These are phyloP conservation scores for Halisarca cf. caerulea DNA, from an alignment of 37 sponge, comb jelly and placozoan genomes.

Conservation along the genomic window DNA sequence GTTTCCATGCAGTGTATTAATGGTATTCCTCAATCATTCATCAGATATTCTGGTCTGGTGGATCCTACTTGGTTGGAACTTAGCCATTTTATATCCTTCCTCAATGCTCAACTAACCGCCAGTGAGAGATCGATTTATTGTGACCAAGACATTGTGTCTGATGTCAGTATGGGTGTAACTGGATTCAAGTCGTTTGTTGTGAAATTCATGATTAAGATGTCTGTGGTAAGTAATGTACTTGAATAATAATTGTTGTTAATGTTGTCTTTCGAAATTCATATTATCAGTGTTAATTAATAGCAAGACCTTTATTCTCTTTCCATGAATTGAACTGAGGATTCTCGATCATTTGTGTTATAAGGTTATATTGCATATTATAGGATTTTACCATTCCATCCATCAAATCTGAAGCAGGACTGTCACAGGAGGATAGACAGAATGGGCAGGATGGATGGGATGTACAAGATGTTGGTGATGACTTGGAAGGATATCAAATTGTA, in stretches of 20 bases:
- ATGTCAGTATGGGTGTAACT: not conserved
- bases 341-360: too few relatives aligned
- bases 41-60: slow-evolving; percentile 3
- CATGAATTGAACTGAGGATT: too few relatives aligned
- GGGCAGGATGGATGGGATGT: too few relatives aligned
- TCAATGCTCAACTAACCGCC: slow-evolving; percentile 44
- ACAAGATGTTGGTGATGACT: not conserved
- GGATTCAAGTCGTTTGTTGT: slow-evolving; percentile 80
- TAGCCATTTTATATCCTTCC: slow-evolving; percentile 48
- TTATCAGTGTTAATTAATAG: too few relatives aligned
- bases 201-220: slow-evolving; percentile 90
- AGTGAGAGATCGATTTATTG: slow-evolving; percentile 27
- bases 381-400: slow-evolving; percentile 89
- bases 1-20: too few relatives aligned
- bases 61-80: slow-evolving; percentile 66
- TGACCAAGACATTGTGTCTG: not conserved
- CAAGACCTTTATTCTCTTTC: too few relatives aligned
- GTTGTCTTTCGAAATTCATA: too few relatives aligned
- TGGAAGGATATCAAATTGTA: slow-evolving; percentile 54
- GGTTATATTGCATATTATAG: too few relatives aligned
- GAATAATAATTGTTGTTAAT: not conserved
- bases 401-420: slow-evolving; percentile 33
- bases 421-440: not conserved
- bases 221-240: slow-evolving; percentile 48
- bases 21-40: too few relatives aligned